These are phyloP conservation scores for Oreonectes daqikongensis DNA, from an alignment of 2,797 vertebrate species.

Conservation along the genomic window DNA sequence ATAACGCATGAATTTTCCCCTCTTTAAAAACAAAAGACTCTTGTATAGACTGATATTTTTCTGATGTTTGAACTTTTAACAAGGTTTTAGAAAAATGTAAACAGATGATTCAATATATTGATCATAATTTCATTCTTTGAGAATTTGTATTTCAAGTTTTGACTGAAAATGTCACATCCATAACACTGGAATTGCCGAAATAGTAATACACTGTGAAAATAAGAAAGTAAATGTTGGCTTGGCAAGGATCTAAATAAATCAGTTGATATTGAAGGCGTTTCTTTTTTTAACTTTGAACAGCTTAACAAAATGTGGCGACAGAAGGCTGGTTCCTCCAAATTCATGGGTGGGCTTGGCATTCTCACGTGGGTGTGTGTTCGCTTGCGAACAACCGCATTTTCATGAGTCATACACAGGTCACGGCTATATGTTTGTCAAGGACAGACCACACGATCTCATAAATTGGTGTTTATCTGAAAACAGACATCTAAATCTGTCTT, in stretches of 20 bases:
- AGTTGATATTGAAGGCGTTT: not conserved
- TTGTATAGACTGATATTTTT: too few species aligned
- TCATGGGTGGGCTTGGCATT: constrained; percentile 50
- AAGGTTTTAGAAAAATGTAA: too few species aligned
- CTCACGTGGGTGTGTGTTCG: constrained; percentile 1
- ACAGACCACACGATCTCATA: not conserved
- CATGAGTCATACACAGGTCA: constrained; percentile 21
- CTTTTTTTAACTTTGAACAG: constrained; percentile 17
- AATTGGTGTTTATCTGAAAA: constrained; percentile 32
- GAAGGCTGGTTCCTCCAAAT: constrained; percentile 40
- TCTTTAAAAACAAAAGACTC: too few species aligned
- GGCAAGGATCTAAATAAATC: not conserved
- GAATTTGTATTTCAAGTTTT: too few species aligned
- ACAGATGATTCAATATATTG: too few species aligned
- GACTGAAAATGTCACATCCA: too few species aligned
- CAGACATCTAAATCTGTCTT: constrained; percentile 24
- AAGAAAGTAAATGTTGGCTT: too few species aligned
- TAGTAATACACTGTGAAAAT: too few species aligned
- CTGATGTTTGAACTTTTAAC: too few species aligned
- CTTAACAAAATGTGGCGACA: constrained; percentile 39
- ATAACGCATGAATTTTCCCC: too few species aligned
- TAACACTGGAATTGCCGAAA: too few species aligned
- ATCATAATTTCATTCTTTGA: too few species aligned
- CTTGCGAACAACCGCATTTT: constrained; percentile 17
- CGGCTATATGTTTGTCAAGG: constrained; percentile 16